phyloP scores from a whole-genome alignment of 2,113 vertebrate genomes.

The Pterocles orientalis region DNA sequence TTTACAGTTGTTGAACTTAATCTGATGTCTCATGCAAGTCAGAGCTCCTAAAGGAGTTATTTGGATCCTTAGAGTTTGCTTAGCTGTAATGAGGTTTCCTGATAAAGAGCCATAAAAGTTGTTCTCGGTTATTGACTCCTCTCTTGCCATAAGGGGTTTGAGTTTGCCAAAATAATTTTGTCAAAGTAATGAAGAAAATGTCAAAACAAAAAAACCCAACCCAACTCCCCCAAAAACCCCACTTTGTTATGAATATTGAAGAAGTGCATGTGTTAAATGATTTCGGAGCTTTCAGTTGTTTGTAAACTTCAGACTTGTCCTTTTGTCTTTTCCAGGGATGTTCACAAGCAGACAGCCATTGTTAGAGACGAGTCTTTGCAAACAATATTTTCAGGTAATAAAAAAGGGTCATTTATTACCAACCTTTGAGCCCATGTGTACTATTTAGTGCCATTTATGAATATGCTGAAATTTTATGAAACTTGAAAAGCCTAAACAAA shows the following conservation, averaged over 20 bases:
- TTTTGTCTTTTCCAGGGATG: constrained; percentile 81
- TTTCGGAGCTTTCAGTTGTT: neutral
- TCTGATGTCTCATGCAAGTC: neutral
- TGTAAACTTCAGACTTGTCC: neutral
- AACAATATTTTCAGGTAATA: constrained; percentile 90
- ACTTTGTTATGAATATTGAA: neutral
- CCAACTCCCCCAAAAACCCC: accelerated
- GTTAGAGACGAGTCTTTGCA: constrained; percentile 93
- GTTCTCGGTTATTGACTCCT: neutral
- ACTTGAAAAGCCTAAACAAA: neutral
- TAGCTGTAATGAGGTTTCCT: neutral
- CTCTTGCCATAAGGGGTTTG: neutral
- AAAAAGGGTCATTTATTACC: neutral
- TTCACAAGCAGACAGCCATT: constrained; percentile 87
- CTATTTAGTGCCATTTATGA: neutral
- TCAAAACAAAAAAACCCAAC: neutral
- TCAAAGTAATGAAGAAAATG: neutral
- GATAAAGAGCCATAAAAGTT: neutral
- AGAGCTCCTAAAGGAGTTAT: neutral
- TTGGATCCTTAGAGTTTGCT: neutral
- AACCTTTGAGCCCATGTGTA: neutral
- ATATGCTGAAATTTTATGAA: neutral
- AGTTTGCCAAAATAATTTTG: neutral
- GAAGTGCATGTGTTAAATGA: neutral
- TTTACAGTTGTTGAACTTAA: neutral